Base-by-base conservation (phyloP, 2,888 invertebrate species). In the Dorcus parallelipipedus region DNA sequence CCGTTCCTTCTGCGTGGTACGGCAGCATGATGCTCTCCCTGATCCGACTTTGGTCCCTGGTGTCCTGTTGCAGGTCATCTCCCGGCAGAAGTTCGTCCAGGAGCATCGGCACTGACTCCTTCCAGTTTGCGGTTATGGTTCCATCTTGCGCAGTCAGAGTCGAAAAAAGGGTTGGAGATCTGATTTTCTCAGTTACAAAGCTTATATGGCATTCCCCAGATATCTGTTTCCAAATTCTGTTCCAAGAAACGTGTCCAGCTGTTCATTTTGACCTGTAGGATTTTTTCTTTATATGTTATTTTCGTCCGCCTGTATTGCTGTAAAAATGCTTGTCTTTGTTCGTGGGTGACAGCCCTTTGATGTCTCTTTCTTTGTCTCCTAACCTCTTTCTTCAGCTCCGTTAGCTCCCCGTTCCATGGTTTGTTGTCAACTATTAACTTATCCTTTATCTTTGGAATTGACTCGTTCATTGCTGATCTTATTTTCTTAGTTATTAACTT, bases 51-150 rank as follows among this genome's bases (percentile, higher is more conserved):
- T 61, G 56, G 1, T 4, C n/a, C 0, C 3, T 7, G 1, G 26
- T 33, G 8, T 63, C 61, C 3, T 41, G 26, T n/a, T n/a, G 14
- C n/a, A 9, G 1, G 1, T 23, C 41, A 17, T 63, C 63, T 2
- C 52, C 56, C 2, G 64, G 63, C 0, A 58, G 59, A 9, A 60
- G 40, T 9, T 40, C 51, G 3, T 50, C 1, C 10, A 63, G 9
- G 2, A 64, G 26, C 3, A 33, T 3, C 6, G 40, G 38, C 3
- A 51, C 52, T 1, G 62, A 49, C 17, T 62, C 55, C 14, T 52
- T 47, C 64, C 61, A 61, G 2, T 48, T 41, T 0, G 9, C 39
- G 0, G 65, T 62, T 3, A 9, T n/a, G 2, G 10, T 54, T 3
- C 51, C 52, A 9, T 54, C 54, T 7, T 2, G 42, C 9, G 9